A percentile compares a stretch with the other conserved stretches of the same genome.
These are phyloP conservation scores for Porites evermanni DNA, from an alignment of 92 coral and sea anemone species.

Conservation along the genomic window DNA sequence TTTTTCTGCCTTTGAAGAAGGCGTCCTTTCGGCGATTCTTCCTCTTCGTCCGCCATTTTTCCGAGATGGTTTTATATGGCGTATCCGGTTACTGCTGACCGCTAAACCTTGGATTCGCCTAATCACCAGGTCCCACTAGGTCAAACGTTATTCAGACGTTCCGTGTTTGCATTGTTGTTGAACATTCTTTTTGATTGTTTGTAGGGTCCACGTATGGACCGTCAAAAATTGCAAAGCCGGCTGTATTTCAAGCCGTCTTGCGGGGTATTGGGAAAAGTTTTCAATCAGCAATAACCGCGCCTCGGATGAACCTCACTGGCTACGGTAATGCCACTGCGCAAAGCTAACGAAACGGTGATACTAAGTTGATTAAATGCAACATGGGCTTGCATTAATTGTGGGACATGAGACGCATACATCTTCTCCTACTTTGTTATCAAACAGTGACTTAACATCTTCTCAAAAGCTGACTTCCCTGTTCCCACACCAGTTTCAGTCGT, in stretches of 20 bases:
- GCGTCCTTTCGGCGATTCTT: slow-evolving; percentile 45
- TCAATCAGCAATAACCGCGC: slow-evolving; percentile 92
- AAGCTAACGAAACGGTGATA: neutral
- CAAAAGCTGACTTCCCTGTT: neutral
- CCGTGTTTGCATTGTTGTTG: no score
- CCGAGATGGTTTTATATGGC: slow-evolving; percentile 17
- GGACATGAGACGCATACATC: neutral
- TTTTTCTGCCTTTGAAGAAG: slow-evolving; percentile 76
- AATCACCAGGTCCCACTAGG: slow-evolving; percentile 1
- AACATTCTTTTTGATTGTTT: neutral
- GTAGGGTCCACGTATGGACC: slow-evolving; percentile 60
- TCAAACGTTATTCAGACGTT: slow-evolving; percentile 13
- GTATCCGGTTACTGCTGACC: neutral
- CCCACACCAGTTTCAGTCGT: neutral
- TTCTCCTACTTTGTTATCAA: neutral
- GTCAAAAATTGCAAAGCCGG: slow-evolving; percentile 62
- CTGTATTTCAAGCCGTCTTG: slow-evolving; percentile 88
- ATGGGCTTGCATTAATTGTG: slow-evolving; percentile 3
- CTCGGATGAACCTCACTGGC: slow-evolving; percentile 88
- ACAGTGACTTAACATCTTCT: neutral
- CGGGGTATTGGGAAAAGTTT: slow-evolving; percentile 94
- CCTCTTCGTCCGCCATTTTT: slow-evolving; percentile 88
- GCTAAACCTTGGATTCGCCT: neutral
- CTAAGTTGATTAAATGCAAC: neutral
- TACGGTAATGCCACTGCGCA: slow-evolving; percentile 98